phyloP scores from a whole-genome alignment of 2,888 invertebrate genomes.

The Hydrotaea cyrtoneurina region DNA sequence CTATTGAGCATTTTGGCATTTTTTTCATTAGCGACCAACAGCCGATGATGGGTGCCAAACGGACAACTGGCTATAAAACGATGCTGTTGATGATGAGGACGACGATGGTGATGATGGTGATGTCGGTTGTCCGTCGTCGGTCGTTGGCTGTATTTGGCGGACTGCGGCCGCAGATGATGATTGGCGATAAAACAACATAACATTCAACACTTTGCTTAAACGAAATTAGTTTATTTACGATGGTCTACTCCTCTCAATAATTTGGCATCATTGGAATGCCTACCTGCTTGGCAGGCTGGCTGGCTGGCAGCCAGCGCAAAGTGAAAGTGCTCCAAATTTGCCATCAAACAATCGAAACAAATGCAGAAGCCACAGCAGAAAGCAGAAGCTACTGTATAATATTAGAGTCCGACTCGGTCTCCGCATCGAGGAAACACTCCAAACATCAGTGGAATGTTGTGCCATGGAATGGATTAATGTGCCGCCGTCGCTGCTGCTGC shows the following conservation, averaged over 20 bases:
- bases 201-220: conserved; percentile 64
- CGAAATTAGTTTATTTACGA: conserved; percentile 64
- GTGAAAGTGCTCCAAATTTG: conserved; percentile 80
- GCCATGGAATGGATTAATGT: background rate
- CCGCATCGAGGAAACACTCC: background rate
- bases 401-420: conserved; percentile 14
- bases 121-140: conserved; percentile 36
- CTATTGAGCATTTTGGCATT: conserved; percentile 18
- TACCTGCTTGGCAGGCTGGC: conserved; percentile 26
- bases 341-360: conserved; percentile 49
- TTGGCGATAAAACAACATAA: conserved; percentile 66
- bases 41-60: conserved; percentile 24
- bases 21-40: conserved; percentile 20
- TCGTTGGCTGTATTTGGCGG: conserved; percentile 15
- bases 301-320: conserved; percentile 69
- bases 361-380: conserved; percentile 47
- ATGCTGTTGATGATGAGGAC: conserved; percentile 38
- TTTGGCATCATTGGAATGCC: conserved; percentile 65
- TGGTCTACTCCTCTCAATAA: conserved; percentile 66
- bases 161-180: conserved; percentile 46
- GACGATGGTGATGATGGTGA: conserved; percentile 22
- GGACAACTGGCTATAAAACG: background rate
- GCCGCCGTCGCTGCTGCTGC: too few relatives aligned
- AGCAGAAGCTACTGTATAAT: conserved; percentile 63
- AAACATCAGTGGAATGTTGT: background rate